These are phyloP conservation scores for Cygnus atratus DNA, from an alignment of 2,113 vertebrate species.

Conservation along the genomic window DNA sequence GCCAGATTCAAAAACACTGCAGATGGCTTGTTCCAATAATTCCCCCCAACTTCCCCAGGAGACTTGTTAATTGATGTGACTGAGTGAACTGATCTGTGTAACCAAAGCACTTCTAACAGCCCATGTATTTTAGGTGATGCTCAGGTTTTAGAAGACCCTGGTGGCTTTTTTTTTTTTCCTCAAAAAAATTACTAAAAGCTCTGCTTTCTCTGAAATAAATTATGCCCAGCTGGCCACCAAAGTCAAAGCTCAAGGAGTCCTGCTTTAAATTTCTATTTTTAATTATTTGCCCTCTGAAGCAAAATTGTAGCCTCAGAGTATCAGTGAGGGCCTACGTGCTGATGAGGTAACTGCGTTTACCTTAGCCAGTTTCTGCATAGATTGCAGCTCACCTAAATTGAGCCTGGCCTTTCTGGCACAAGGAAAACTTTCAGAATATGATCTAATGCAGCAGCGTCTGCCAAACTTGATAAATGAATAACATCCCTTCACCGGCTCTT, in stretches of 20 bases:
- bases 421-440: not conserved
- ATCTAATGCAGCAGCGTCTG: not conserved
- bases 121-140: not conserved
- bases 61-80: not conserved
- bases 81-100: not conserved
- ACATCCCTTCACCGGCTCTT: not conserved
- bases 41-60: not conserved
- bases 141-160: not conserved
- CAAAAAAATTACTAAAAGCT: not conserved
- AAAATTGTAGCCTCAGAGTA: not conserved
- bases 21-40: not conserved
- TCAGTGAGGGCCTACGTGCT: not conserved
- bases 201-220: not conserved
- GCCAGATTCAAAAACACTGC: not conserved
- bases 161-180: not conserved
- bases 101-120: not conserved
- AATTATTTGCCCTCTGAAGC: not conserved
- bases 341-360: not conserved
- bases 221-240: not conserved
- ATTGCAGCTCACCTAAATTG: not conserved
- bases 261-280: not conserved
- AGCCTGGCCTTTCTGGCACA: not conserved
- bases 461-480: not conserved
- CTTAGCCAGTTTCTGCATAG: not conserved
- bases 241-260: not conserved